These are phyloP conservation scores for Drosophila tripunctata DNA, from an alignment of 2,888 invertebrate genomes.

Conservation along the genomic window DNA sequence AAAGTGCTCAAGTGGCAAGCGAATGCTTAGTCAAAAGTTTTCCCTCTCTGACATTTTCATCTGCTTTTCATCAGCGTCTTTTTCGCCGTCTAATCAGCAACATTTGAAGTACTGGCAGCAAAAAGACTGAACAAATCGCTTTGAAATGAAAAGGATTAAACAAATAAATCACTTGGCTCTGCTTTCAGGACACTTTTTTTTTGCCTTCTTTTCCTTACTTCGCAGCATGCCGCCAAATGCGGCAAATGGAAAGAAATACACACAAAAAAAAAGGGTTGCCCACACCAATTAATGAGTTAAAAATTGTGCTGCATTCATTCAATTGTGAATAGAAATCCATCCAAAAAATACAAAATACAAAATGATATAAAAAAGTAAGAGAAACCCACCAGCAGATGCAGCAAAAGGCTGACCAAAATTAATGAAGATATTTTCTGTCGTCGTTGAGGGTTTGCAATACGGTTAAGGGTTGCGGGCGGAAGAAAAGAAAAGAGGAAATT, in stretches of 20 bases:
- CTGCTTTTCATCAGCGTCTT: constrained; percentile 11
- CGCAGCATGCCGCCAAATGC: constrained; percentile 7
- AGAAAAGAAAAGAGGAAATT: neutral
- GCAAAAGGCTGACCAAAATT: constrained; percentile 66
- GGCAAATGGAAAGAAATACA: constrained; percentile 4
- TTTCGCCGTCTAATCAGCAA: constrained; percentile 53
- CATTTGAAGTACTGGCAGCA: constrained; percentile 58
- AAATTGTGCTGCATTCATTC: constrained; percentile 76
- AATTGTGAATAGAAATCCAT: constrained; percentile 51
- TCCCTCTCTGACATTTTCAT: neutral
- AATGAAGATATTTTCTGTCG: constrained; percentile 76
- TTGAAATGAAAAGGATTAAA: constrained; percentile 73
- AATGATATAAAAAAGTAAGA: too few relatives aligned
- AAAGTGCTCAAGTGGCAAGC: constrained; percentile 16
- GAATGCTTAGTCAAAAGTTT: neutral
- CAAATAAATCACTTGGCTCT: constrained; percentile 75
- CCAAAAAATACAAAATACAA: too few relatives aligned
- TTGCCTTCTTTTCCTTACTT: neutral
- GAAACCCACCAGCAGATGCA: constrained; percentile 49
- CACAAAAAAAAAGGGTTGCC: constrained; percentile 59
- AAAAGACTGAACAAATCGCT: constrained; percentile 53
- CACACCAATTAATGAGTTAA: constrained; percentile 78
- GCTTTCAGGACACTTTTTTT: constrained; percentile 58
- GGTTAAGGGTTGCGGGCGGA: neutral
- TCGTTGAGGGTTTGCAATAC: constrained; percentile 36